phyloP scores from a whole-genome alignment of 2,797 vertebrate species.

The Anisognathus igniventris region DNA sequence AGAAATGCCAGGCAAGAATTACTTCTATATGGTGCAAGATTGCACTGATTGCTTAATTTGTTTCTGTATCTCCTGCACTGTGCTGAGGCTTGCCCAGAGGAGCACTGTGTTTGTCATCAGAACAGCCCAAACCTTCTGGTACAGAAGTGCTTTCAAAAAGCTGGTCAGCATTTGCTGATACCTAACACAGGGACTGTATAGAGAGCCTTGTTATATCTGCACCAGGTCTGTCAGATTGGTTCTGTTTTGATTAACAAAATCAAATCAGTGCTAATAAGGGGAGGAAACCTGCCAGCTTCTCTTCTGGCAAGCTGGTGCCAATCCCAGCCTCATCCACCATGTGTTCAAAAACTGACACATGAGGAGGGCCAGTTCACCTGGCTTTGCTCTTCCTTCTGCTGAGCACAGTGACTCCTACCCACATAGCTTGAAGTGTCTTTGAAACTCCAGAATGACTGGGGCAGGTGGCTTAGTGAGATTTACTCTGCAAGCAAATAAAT shows the following conservation, averaged over 20 bases:
- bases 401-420: neutral
- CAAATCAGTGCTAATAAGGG: neutral
- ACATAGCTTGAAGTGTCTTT: neutral
- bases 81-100: neutral
- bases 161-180: neutral
- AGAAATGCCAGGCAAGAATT: neutral
- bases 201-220: neutral
- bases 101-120: neutral
- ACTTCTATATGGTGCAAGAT: neutral
- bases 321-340: neutral
- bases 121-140: neutral
- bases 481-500: neutral
- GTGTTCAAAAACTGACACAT: neutral
- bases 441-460: neutral
- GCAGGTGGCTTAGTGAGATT: neutral
- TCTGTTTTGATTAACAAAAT: neutral
- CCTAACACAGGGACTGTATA: neutral
- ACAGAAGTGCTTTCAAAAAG: neutral
- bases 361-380: neutral
- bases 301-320: neutral
- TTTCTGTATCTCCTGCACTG: neutral
- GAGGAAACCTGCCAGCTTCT: neutral
- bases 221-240: neutral
- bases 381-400: neutral
- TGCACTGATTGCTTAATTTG: neutral